Base-by-base conservation (phyloP, 2,888 invertebrate species). In the Amiota mariae region DNA sequence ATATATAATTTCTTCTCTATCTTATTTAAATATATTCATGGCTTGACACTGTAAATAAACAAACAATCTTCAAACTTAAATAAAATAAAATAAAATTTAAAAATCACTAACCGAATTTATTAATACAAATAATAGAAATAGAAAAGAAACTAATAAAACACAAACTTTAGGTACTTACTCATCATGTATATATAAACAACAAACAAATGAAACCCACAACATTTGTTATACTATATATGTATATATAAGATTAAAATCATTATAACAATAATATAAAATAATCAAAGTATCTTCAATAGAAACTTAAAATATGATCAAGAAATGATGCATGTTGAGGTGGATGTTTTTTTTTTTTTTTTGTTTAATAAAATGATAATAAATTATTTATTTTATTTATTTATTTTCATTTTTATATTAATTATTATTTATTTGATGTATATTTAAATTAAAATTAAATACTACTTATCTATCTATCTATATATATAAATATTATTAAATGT, bases 401-500 rank as follows among this genome's bases (percentile, higher is more conserved):
- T 61, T 61, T 18, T 61, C 36, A 15, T 10, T 61, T 61, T 13
- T 71, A 61, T 68, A 48, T 75, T 64, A 66, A 56, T 20, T 71
- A 36, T 49, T 68, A 49, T 67, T 67, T 11, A 59, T 48, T 61
- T 61, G 36, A 24, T 72, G 49, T 78, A 73, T 59, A 24, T 24
- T 24, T 73, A 59, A 54, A 51, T 59, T 61, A 24, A 74, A 70
- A 75, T 68, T 1, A 72, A 76, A 73, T 54, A 13, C n/a, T 9
- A 54, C n/a, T 64, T 70, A 46, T 73, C 66, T 24, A 12, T 76
- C n/a, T 9, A 54, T 54, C 67, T 70, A 46, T 73, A 68, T 24
- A 12, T 76, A 75, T 63, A 75, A 73, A 68, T 61, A 24, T 73
- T 79, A 72, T 78, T 85, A 78, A 81, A 85, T 84, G 81, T 85